These are phyloP conservation scores for Drosophila mauritiana DNA, from an alignment of 1,140 invertebrate species.

Conservation along the genomic window DNA sequence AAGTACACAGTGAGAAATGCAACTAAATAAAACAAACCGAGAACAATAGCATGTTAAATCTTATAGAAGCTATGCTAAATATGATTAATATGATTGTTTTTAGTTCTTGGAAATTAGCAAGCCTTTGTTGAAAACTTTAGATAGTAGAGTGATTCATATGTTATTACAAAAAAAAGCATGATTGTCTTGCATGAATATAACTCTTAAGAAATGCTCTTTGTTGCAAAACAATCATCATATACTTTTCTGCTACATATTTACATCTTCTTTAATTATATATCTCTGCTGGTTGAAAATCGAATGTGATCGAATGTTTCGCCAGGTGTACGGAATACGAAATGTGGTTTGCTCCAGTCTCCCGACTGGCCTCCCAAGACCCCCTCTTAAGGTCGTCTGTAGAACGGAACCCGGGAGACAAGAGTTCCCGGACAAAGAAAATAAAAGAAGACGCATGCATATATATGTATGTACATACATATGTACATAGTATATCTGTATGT, in stretches of 20 bases:
- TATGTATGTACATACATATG: background rate
- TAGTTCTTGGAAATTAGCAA: no score
- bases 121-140: no score
- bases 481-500: no score
- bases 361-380: slow-evolving; percentile 49
- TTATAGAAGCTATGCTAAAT: no score
- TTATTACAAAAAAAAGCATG: background rate
- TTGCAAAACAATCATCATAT: background rate
- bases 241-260: background rate
- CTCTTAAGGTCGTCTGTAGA: slow-evolving; percentile 80
- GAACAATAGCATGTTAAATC: no score
- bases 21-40: no score
- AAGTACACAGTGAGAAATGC: slow-evolving; percentile 11
- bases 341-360: slow-evolving; percentile 77
- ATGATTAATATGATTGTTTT: no score
- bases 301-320: background rate
- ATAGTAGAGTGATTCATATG: background rate
- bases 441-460: background rate
- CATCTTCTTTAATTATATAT: background rate
- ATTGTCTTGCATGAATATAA: background rate
- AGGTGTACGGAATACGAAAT: slow-evolving; percentile 48
- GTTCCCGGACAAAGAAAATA: slow-evolving; percentile 15
- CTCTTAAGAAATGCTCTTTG: background rate
- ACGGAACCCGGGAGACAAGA: slow-evolving; percentile 64
- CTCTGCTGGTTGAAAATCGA: background rate